Evolutionary conservation across 2,888 invertebrate species (phyloP).

Genomic region (Prenolepis imparis): DNA sequence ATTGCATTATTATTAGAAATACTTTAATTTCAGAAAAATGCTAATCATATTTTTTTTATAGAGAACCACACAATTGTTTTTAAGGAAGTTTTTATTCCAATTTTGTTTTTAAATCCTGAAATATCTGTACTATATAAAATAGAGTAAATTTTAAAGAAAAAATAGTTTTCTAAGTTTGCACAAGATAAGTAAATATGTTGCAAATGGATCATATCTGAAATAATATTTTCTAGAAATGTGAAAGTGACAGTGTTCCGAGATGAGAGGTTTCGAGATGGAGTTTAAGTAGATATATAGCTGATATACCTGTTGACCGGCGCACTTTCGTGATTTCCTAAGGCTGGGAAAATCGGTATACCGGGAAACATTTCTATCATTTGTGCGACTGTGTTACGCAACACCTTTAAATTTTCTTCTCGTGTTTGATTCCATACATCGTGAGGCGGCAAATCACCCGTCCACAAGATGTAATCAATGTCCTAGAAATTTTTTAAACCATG

Average conservation of each 20-base stretch:
- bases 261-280: neutral
- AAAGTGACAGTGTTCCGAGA: slow-evolving; percentile 10
- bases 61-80: neutral
- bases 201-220: neutral
- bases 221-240: slow-evolving; percentile 16
- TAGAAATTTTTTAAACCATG: slow-evolving; percentile 81
- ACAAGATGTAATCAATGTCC: slow-evolving; percentile 97
- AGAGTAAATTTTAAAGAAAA: neutral
- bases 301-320: slow-evolving; percentile 95
- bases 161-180: too few relatives aligned
- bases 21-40: neutral
- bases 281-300: neutral
- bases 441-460: slow-evolving; percentile 98
- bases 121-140: neutral
- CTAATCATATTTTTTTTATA: neutral
- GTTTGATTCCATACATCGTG: slow-evolving; percentile 99
- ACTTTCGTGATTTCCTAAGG: slow-evolving; percentile 98
- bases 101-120: neutral
- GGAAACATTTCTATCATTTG: slow-evolving; percentile 96
- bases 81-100: neutral
- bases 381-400: slow-evolving; percentile 93
- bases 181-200: neutral
- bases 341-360: slow-evolving; percentile 96
- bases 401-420: slow-evolving; percentile 94
- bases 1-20: neutral